Evolutionary conservation across 1,140 invertebrate genomes (phyloP).

Genomic region (Caerostris darwini): DNA sequence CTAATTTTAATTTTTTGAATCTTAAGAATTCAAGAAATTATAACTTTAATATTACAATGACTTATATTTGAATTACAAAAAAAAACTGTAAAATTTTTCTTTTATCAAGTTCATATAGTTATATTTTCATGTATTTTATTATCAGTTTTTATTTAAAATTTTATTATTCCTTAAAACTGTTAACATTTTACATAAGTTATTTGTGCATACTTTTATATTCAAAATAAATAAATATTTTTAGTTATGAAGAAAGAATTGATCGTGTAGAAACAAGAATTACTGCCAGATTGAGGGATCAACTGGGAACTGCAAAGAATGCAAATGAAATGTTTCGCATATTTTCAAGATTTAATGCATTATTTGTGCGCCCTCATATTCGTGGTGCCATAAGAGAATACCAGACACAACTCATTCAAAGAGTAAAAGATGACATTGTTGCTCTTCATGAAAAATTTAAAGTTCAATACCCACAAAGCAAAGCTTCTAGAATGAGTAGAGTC

Average conservation of each 20-base stretch:
- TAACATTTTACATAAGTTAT: too few species aligned
- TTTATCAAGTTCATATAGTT: too few species aligned
- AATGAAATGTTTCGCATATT: slow-evolving; percentile 99
- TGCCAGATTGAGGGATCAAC: slow-evolving; percentile 96
- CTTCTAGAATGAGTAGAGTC: slow-evolving; percentile 93
- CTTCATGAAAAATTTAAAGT: slow-evolving; percentile 99
- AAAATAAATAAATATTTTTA: slow-evolving; percentile 70
- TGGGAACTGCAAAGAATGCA: slow-evolving; percentile 98
- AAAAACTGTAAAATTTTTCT: too few species aligned
- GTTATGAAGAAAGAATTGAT: slow-evolving; percentile 98
- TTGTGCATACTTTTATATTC: too few species aligned
- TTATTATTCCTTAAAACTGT: too few species aligned
- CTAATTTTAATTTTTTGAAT: too few species aligned
- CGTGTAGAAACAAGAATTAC: slow-evolving; percentile 98
- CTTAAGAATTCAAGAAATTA: not conserved
- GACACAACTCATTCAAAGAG: slow-evolving; percentile 98
- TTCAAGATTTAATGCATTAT: slow-evolving; percentile 97
- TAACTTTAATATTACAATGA: not conserved
- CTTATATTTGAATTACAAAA: too few species aligned
- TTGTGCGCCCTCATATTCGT: slow-evolving; percentile 98
- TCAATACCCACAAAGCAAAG: slow-evolving; percentile 96
- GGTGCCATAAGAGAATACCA: slow-evolving; percentile 99
- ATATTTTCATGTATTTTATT: too few species aligned
- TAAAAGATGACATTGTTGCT: slow-evolving; percentile 99
- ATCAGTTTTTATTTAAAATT: too few species aligned